phyloP scores from a whole-genome alignment of 2,797 vertebrate species.

The Bovichtus diacanthus region DNA sequence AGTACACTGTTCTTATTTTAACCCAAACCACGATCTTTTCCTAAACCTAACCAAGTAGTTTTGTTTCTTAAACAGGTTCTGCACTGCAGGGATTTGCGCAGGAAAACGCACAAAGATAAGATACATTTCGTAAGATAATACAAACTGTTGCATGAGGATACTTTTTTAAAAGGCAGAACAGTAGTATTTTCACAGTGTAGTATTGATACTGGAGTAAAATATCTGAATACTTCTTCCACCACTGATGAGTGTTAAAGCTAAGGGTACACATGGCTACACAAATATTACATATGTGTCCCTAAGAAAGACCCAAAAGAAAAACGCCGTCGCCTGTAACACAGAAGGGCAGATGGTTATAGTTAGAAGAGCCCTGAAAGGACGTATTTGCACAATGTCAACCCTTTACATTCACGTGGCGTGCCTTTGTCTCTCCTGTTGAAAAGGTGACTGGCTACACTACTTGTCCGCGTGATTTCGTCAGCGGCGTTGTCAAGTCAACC shows the following conservation, averaged over 20 bases:
- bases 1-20: too few species aligned
- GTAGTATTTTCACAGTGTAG: background rate
- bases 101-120: too few species aligned
- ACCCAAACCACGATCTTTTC: too few species aligned
- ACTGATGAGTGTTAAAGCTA: background rate
- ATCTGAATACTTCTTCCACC: background rate
- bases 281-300: background rate
- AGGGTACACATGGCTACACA: background rate
- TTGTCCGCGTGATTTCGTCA: conserved; percentile 68
- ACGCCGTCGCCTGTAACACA: background rate
- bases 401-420: conserved; percentile 21
- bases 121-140: too few species aligned
- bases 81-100: too few species aligned
- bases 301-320: background rate
- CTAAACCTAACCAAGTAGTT: too few species aligned
- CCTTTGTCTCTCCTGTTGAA: conserved; percentile 48
- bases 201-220: background rate
- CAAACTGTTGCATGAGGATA: too few species aligned
- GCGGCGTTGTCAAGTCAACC: conserved; percentile 29
- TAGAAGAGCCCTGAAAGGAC: conserved; percentile 1
- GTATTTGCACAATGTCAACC: conserved; percentile 23
- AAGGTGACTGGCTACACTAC: conserved; percentile 36
- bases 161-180: too few species aligned
- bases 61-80: too few species aligned
- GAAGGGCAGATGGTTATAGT: conserved; percentile 15